Evolutionary conservation across 2,113 vertebrate genomes (phyloP), one percentile per base, ranked within the genome.

Genomic region (Eulemur rufifrons): DNA sequence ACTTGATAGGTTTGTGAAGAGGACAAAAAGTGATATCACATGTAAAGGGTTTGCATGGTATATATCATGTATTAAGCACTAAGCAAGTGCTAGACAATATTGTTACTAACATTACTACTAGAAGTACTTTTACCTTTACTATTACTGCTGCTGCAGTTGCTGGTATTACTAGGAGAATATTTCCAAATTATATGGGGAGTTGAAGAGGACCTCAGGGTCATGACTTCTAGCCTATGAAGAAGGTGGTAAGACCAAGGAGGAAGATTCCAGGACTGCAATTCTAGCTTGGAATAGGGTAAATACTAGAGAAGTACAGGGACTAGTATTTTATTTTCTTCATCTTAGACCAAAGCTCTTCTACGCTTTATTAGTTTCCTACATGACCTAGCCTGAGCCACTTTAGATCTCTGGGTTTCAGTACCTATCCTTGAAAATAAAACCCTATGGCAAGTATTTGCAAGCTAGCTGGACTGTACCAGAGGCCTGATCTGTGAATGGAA

Each of bases 301-400:
- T 93, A 66, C 20, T 54, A 96, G 64, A 95, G 6, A 13, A 92
- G 12, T n/a, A 5, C 6, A 84, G 14, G 25, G 54, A 59, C 37
- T 77, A 25, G 8, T 34, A 82, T 84, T 95, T 66, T 94, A 34
- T 76, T 92, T 97, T 64, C 71, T 4, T 81, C 47, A 82, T 39
- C 29, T 90, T 59, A 91, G 25, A 95, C 68, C 0, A 42, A 77
- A 71, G 1, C 8, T 73, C 27, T 91, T 95, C 45, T 21, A 78
- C 7, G 25, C 15, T 89, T 95, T 42, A 73, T 93, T 91, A 91
- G 29, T 82, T 94, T 95, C 29, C 23, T 82, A 32, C 71, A 21
- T 76, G 64, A 59, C 29, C 13, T 85, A 95, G 23, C 13, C 50
- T 17, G 87, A 93, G 18, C 5, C 52, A 85, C 17, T 88, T 80